These are phyloP conservation scores for Rhorus exstirpatorius DNA, from an alignment of 2,888 invertebrate species.

Conservation along the genomic window DNA sequence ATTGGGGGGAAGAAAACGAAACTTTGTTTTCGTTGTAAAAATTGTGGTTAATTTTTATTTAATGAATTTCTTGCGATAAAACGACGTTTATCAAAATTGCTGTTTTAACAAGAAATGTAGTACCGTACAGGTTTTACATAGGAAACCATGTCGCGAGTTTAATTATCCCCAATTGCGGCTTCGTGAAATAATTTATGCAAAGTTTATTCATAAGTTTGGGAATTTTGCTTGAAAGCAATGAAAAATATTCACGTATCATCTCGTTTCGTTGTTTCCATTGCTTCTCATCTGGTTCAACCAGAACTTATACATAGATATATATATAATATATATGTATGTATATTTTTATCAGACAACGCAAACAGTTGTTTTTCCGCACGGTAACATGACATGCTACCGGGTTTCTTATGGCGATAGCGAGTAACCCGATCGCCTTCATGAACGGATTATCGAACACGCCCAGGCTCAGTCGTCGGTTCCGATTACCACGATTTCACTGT, in stretches of 20 bases:
- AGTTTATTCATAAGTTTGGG: conserved; percentile 10
- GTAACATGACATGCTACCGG: conserved; percentile 64
- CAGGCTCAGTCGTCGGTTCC: conserved; percentile 56
- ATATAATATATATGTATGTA: no score
- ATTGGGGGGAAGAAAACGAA: not conserved
- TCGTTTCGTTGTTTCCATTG: conserved; percentile 1
- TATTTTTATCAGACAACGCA: conserved; percentile 45
- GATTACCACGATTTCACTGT: conserved; percentile 47
- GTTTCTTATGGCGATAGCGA: conserved; percentile 65
- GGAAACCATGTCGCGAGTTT: not conserved
- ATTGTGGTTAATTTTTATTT: not conserved
- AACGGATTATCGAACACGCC: conserved; percentile 72
- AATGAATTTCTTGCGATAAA: not conserved
- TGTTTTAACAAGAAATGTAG: not conserved
- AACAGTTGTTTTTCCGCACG: conserved; percentile 51
- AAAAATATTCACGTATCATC: conserved; percentile 29
- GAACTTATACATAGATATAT: no score
- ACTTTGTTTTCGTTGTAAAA: not conserved
- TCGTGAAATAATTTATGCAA: not conserved
- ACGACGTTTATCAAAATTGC: not conserved
- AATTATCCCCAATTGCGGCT: not conserved
- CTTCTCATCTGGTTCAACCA: not conserved
- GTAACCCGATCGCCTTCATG: conserved; percentile 66
- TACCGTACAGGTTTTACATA: not conserved
- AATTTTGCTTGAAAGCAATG: conserved; percentile 9